Evolutionary conservation across 2,888 invertebrate genomes (phyloP).

Genomic region (Torymus auratus): DNA sequence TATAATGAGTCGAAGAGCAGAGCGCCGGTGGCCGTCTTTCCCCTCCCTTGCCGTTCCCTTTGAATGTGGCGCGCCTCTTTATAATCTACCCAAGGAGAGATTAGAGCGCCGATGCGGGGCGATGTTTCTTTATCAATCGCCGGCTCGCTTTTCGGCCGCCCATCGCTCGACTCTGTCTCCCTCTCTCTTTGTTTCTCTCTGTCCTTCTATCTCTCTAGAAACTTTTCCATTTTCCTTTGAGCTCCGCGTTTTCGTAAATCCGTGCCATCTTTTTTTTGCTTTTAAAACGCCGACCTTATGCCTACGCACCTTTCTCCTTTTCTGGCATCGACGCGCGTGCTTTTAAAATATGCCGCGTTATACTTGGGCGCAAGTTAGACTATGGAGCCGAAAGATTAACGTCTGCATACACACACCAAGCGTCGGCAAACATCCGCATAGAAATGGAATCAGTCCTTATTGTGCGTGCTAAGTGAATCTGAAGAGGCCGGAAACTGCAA

Average conservation of each 20-base stretch:
- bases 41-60: slow-evolving; percentile 65
- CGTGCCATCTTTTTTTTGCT: neutral
- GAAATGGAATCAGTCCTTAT: slow-evolving; percentile 3
- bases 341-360: neutral
- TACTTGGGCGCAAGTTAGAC: neutral
- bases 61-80: slow-evolving; percentile 64
- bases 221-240: neutral
- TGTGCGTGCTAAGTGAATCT: neutral
- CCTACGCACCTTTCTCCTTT: neutral
- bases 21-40: slow-evolving; percentile 5
- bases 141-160: slow-evolving; percentile 61
- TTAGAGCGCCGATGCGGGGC: slow-evolving; percentile 70
- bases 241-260: neutral
- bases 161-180: slow-evolving; percentile 36
- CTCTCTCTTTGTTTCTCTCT: slow-evolving; percentile 35
- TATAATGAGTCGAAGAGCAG: slow-evolving; percentile 69
- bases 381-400: slow-evolving; percentile 5
- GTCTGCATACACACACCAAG: neutral
- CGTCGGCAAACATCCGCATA: slow-evolving; percentile 5
- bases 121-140: slow-evolving; percentile 72
- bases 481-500: neutral
- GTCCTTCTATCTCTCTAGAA: slow-evolving; percentile 10
- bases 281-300: neutral
- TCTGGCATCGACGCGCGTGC: neutral
- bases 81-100: slow-evolving; percentile 67